phyloP scores from a whole-genome alignment of 1,140 invertebrate genomes.

The Oryzaephilus surinamensis region DNA sequence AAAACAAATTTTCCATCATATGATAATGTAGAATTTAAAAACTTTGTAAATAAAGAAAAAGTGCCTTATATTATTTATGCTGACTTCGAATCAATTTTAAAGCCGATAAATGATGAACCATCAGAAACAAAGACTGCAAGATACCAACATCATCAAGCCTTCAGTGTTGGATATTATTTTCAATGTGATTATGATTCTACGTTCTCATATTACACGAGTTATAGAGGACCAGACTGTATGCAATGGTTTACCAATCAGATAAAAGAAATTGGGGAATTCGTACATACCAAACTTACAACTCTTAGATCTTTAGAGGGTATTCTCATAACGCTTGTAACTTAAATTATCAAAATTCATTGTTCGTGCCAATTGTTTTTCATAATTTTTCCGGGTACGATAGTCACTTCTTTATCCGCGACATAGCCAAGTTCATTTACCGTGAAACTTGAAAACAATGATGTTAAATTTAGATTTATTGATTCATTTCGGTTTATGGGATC shows the following conservation, averaged over 20 bases:
- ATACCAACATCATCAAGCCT: background rate
- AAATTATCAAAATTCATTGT: constrained; percentile 22
- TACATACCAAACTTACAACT: no score
- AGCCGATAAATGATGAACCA: background rate
- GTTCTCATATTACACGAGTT: background rate
- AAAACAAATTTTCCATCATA: background rate
- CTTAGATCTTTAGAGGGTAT: constrained; percentile 29
- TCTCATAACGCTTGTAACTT: constrained; percentile 34
- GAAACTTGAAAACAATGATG: constrained; percentile 5
- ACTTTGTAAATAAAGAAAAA: background rate
- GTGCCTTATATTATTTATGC: background rate
- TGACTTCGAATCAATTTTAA: constrained; percentile 1
- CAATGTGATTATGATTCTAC: background rate
- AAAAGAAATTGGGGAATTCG: no score
- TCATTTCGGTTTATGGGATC: constrained; percentile 15
- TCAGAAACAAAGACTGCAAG: background rate
- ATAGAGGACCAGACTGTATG: no score
- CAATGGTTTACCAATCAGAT: no score
- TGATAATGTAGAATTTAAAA: constrained; percentile 4
- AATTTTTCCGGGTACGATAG: constrained; percentile 15
- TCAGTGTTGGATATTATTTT: background rate
- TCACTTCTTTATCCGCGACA: constrained; percentile 15
- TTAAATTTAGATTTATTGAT: constrained; percentile 18
- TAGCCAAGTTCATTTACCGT: constrained; percentile 13
- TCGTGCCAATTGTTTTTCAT: constrained; percentile 22